A percentile compares a stretch with the other conserved stretches of the same genome.
Evolutionary conservation across 1,140 invertebrate species (phyloP).

Genomic region (Zelostemma sp.): DNA sequence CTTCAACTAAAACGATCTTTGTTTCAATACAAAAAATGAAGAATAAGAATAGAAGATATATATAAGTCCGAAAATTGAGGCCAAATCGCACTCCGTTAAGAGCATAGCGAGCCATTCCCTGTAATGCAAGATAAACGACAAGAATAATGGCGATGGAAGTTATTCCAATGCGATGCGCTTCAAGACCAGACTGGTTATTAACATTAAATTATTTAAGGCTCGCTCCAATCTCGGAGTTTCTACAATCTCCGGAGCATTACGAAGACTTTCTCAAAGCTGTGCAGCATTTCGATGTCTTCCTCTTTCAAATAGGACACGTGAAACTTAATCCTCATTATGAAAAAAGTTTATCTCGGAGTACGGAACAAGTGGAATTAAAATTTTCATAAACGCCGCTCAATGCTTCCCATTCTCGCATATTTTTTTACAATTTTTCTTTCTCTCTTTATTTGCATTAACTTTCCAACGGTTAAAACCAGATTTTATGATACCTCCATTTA

Average conservation of each 20-base stretch:
- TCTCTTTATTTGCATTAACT: not conserved
- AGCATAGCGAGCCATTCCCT: constrained; percentile 11
- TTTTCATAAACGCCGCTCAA: not conserved
- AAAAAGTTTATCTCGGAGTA: not conserved
- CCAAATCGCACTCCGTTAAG: constrained; percentile 20
- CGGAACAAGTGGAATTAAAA: not conserved
- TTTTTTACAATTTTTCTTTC: not conserved
- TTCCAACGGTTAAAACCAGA: not conserved
- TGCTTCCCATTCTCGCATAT: not conserved
- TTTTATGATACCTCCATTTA: no score
- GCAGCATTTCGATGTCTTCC: constrained; percentile 13
- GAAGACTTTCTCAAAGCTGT: constrained; percentile 3
- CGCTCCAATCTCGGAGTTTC: constrained; percentile 27
- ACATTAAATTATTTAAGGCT: constrained; percentile 47
- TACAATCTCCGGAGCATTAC: constrained; percentile 10
- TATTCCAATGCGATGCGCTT: constrained; percentile 38
- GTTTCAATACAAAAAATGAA: constrained; percentile 22
- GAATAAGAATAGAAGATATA: constrained; percentile 22
- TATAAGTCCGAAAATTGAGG: constrained; percentile 28
- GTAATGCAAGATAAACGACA: constrained; percentile 30
- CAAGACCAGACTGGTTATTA: constrained; percentile 35
- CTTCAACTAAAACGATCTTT: not conserved
- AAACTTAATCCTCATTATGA: constrained; percentile 24
- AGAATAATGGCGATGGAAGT: constrained; percentile 39
- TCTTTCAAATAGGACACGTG: constrained; percentile 22